Percentiles rank a stretch among this genome's conserved stretches.
phyloP scores from a whole-genome alignment of 2,888 invertebrate species.

The Pammene aurita region DNA sequence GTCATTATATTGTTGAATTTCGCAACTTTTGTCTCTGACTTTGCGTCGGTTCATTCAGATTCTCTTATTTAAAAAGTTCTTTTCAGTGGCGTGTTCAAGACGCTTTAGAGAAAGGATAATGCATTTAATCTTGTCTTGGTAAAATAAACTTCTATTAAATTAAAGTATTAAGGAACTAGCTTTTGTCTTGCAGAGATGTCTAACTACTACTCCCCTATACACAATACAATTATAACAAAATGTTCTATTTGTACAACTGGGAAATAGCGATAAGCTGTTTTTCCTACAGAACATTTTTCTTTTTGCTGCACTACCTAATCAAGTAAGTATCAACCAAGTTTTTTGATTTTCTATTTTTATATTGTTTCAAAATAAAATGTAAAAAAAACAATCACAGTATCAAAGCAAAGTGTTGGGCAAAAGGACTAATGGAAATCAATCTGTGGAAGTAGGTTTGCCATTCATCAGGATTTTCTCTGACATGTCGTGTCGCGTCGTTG shows the following conservation, averaged over 20 bases:
- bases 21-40: slow-evolving; percentile 55
- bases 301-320: no score
- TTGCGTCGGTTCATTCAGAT: slow-evolving; percentile 53
- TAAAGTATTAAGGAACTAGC: slow-evolving; percentile 53
- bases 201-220: slow-evolving; percentile 40
- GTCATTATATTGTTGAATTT: slow-evolving; percentile 60
- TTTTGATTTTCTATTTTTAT: no score
- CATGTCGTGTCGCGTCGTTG: slow-evolving; percentile 34
- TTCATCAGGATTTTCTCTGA: slow-evolving; percentile 38
- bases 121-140: slow-evolving; percentile 58
- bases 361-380: no score
- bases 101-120: slow-evolving; percentile 57
- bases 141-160: slow-evolving; percentile 53
- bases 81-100: slow-evolving; percentile 57
- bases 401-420: no score
- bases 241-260: background rate
- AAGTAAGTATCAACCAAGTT: no score
- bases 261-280: background rate
- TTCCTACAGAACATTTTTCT: background rate
- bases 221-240: slow-evolving; percentile 6
- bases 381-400: no score
- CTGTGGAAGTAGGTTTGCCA: slow-evolving; percentile 51
- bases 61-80: slow-evolving; percentile 55
- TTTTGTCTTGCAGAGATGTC: slow-evolving; percentile 3
- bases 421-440: slow-evolving; percentile 50